Evolutionary conservation across 2,113 vertebrate species (phyloP).

Genomic region (Rana temporaria): DNA sequence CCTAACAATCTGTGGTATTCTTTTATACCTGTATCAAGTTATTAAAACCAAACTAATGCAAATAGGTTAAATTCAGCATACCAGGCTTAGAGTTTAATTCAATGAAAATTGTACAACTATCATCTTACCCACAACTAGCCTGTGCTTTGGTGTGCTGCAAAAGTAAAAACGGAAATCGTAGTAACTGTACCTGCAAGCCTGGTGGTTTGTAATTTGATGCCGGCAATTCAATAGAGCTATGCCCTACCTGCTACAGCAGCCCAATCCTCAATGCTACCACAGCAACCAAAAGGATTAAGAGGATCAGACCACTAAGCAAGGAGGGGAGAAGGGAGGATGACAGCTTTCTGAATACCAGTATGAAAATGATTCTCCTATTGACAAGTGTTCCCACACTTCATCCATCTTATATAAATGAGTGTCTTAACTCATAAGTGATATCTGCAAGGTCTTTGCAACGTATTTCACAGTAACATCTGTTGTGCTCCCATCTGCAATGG

Average conservation of each 20-base stretch:
- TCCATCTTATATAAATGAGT: background rate
- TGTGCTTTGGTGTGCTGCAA: background rate
- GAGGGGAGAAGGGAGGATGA: slow-evolving; percentile 49
- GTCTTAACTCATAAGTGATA: background rate
- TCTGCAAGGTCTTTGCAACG: background rate
- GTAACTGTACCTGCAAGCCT: slow-evolving; percentile 62
- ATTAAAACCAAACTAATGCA: no score
- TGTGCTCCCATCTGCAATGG: slow-evolving; percentile 13
- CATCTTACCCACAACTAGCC: background rate
- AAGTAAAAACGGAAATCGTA: background rate
- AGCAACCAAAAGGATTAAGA: slow-evolving; percentile 49
- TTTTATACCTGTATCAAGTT: no score
- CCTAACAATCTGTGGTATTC: no score
- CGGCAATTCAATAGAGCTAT: slow-evolving; percentile 30
- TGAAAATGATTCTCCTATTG: background rate
- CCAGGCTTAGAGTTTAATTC: background rate
- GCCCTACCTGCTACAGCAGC: slow-evolving; percentile 45
- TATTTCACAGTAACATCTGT: slow-evolving; percentile 13
- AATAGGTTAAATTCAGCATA: no score
- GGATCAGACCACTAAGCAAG: slow-evolving; percentile 50
- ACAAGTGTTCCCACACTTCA: background rate
- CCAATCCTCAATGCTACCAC: slow-evolving; percentile 57
- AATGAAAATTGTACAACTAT: background rate
- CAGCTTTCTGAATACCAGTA: background rate
- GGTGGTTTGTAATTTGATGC: background rate